Base-by-base conservation (phyloP, 2,113 vertebrate genomes). In the Camelus bactrianus region DNA sequence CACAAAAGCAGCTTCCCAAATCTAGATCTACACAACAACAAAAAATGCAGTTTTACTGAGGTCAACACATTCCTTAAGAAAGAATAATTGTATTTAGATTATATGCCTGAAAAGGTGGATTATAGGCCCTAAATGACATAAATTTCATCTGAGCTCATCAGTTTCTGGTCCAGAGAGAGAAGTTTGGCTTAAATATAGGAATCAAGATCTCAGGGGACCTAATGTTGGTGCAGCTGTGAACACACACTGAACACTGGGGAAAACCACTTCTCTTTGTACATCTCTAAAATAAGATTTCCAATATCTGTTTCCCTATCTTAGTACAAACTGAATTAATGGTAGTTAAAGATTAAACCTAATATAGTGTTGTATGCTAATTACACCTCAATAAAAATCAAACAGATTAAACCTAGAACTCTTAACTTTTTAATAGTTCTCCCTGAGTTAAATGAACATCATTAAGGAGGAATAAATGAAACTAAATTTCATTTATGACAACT, bases 1-100 rank as follows among this genome's bases (percentile, higher is more conserved):
- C 24, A 60, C 46, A 90, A 83, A 93, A 82, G 54, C 58, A 67
- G 35, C 56, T 85, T 96, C 69, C 56, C 13, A 95, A 96, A 73
- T 92, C n/a, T 79, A 90, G 8, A 42, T 89, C 30, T 92, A 46
- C 30, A 76, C 83, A 94, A 86, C 72, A 83, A 72, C 38, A 89
- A 73, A 79, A 65, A 83, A 80, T 42, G 12, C 56, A 80, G 11
- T 72, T 93, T 91, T 81, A 80, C 69, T 20, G 65, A 91, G 52
- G 42, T 77, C 50, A 83, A 42, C 52, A 88, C 35, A 64, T 75
- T 94, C 60, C 30, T 91, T 91, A 73, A 80, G 52, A 81, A 72
- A 82, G n/a, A 91, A 60, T 56, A 54, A 87, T 80, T 88, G 13
- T 79, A 32, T 90, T 91, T 89, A 50, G 70, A 58, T 82, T 91